A percentile compares a stretch with the other conserved stretches of the same genome.
Conservation (phyloP, 2,888 invertebrate species). For the Chrysopilus asiliformis region DNA sequence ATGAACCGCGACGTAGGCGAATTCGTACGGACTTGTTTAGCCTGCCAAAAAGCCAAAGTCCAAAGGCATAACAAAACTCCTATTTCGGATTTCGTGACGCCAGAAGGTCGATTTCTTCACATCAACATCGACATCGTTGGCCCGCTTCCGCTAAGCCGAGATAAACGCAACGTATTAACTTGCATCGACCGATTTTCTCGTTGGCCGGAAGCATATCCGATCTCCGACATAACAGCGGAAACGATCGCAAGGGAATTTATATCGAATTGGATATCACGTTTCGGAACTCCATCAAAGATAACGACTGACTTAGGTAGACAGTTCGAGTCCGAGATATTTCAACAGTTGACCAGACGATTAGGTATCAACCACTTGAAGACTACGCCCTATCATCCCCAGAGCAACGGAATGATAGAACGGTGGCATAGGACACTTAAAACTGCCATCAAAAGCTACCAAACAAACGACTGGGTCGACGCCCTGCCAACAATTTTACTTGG, state of each 20-base stretch:
- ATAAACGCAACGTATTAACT: neutral
- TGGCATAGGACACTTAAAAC: slow-evolving; percentile 3
- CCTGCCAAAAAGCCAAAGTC: neutral
- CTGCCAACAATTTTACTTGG: neutral
- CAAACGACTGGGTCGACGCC: neutral
- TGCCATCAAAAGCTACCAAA: neutral
- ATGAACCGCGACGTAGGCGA: no score
- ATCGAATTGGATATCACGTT: neutral
- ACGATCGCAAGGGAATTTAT: neutral
- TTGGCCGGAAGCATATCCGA: neutral
- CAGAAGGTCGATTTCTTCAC: no score
- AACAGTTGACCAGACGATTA: neutral
- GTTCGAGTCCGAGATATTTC: neutral
- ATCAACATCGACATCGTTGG: no score
- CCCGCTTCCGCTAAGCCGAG: neutral
- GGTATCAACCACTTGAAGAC: neutral
- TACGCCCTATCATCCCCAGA: neutral
- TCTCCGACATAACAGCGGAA: neutral
- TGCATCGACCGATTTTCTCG: no score
- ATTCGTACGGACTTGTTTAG: no score
- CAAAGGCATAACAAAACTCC: no score
- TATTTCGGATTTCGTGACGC: no score
- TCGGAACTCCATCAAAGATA: slow-evolving; percentile 2
- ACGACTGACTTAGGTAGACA: slow-evolving; percentile 3
- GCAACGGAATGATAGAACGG: neutral